A percentile compares a stretch with the other conserved stretches of the same genome.
These are phyloP conservation scores for Danio kyathit DNA, from an alignment of 2,797 vertebrate species.

Conservation along the genomic window DNA sequence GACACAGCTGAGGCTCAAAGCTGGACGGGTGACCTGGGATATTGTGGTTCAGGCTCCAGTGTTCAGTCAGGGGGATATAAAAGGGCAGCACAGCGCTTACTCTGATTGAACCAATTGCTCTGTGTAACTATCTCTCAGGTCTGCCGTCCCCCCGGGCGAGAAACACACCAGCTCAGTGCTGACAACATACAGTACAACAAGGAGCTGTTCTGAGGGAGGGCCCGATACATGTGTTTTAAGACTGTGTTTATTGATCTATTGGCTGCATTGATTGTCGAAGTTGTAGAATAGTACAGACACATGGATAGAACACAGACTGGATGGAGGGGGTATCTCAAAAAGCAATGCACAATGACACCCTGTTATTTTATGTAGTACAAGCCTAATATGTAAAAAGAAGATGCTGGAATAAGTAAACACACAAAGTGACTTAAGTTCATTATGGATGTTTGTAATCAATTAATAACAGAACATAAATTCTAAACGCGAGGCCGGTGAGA, in stretches of 20 bases:
- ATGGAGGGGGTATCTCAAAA: neutral
- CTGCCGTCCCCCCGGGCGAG: slow-evolving; percentile 74
- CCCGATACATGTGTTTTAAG: slow-evolving; percentile 74
- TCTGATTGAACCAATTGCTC: slow-evolving; percentile 84
- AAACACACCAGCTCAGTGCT: slow-evolving; percentile 68
- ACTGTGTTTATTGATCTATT: slow-evolving; percentile 82
- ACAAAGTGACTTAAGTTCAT: slow-evolving; percentile 23
- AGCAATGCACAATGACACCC: slow-evolving; percentile 65
- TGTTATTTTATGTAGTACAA: slow-evolving; percentile 61
- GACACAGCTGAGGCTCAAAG: slow-evolving; percentile 69
- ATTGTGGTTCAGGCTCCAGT: slow-evolving; percentile 70
- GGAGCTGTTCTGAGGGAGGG: slow-evolving; percentile 71
- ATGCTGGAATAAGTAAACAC: slow-evolving; percentile 21
- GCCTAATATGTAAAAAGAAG: slow-evolving; percentile 2
- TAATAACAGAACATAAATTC: slow-evolving; percentile 44
- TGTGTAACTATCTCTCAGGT: slow-evolving; percentile 79
- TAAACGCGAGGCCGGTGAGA: slow-evolving; percentile 45
- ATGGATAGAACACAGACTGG: slow-evolving; percentile 50
- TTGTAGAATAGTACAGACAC: slow-evolving; percentile 78
- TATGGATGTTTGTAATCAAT: slow-evolving; percentile 53
- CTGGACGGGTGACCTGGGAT: slow-evolving; percentile 75
- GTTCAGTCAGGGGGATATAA: slow-evolving; percentile 71
- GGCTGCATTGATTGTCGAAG: slow-evolving; percentile 82
- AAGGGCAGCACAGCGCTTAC: slow-evolving; percentile 77
- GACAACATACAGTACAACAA: slow-evolving; percentile 69